Evolutionary conservation across 2,113 vertebrate genomes (phyloP).

Genomic region (Ictalurus furcatus): DNA sequence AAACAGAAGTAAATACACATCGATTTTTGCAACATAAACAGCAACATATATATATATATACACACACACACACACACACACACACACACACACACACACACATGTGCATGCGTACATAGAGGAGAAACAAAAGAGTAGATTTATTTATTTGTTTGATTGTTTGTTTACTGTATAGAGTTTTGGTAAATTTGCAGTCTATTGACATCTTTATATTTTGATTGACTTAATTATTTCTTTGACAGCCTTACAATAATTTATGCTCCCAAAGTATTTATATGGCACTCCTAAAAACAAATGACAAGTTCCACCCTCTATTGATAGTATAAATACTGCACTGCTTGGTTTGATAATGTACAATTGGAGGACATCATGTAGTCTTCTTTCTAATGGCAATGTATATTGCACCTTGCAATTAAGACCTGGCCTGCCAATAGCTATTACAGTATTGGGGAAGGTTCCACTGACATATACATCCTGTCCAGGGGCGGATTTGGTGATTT

Average conservation of each 20-base stretch:
- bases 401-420: slow-evolving; percentile 96
- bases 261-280: background rate
- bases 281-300: background rate
- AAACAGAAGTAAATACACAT: slow-evolving; percentile 52
- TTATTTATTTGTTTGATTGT: background rate
- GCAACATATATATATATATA: background rate
- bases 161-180: background rate
- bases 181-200: background rate
- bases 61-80: too few relatives aligned
- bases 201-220: background rate
- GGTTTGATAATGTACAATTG: slow-evolving; percentile 44
- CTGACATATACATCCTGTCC: slow-evolving; percentile 84
- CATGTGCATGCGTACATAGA: too few relatives aligned
- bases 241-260: background rate
- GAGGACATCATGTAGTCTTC: slow-evolving; percentile 72
- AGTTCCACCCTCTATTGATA: background rate
- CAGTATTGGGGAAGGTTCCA: slow-evolving; percentile 84
- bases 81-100: too few relatives aligned
- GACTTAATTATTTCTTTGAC: background rate
- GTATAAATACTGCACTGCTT: background rate
- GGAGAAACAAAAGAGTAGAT: too few relatives aligned
- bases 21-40: background rate
- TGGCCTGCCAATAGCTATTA: slow-evolving; percentile 87
- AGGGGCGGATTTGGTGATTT: slow-evolving; percentile 15
- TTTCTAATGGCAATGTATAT: slow-evolving; percentile 83